Evolutionary conservation across 1,140 invertebrate genomes (phyloP).

Genomic region (Hylaeus anthracinus): DNA sequence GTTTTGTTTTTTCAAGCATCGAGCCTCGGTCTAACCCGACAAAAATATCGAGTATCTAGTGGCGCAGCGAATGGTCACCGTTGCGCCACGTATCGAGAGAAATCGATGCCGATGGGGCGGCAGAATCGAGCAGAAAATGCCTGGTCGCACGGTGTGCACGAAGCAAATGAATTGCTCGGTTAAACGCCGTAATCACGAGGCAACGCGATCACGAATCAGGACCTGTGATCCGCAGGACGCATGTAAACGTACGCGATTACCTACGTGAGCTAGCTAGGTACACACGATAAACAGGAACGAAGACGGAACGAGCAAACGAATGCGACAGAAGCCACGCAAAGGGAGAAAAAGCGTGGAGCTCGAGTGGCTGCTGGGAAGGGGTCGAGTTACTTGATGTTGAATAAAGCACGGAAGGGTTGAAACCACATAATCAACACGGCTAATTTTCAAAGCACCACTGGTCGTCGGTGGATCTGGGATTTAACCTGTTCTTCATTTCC

Average conservation of each 20-base stretch:
- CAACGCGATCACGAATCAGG: constrained; percentile 64
- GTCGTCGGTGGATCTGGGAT: constrained; percentile 16
- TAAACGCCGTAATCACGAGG: constrained; percentile 72
- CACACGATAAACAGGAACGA: constrained; percentile 44
- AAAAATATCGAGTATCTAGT: not conserved
- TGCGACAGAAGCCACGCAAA: not conserved
- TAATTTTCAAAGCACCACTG: constrained; percentile 67
- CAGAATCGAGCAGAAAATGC: constrained; percentile 20
- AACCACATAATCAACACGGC: constrained; percentile 70
- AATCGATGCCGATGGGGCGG: not conserved
- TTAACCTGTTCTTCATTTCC: constrained; percentile 32
- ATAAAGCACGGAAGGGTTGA: constrained; percentile 44
- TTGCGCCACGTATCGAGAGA: not conserved
- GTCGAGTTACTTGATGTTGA: constrained; percentile 16
- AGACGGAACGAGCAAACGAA: constrained; percentile 26
- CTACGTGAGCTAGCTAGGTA: constrained; percentile 52
- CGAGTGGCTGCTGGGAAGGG: not conserved
- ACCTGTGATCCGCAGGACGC: constrained; percentile 55
- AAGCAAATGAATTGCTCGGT: constrained; percentile 68
- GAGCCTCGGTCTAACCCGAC: no score
- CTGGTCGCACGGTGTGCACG: constrained; percentile 44
- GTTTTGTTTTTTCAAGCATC: no score
- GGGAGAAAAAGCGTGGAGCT: not conserved
- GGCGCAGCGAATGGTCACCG: not conserved
- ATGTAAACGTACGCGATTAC: constrained; percentile 61